These are phyloP conservation scores for Neoniphon sammara DNA, from an alignment of 2,797 vertebrate genomes.

Conservation along the genomic window DNA sequence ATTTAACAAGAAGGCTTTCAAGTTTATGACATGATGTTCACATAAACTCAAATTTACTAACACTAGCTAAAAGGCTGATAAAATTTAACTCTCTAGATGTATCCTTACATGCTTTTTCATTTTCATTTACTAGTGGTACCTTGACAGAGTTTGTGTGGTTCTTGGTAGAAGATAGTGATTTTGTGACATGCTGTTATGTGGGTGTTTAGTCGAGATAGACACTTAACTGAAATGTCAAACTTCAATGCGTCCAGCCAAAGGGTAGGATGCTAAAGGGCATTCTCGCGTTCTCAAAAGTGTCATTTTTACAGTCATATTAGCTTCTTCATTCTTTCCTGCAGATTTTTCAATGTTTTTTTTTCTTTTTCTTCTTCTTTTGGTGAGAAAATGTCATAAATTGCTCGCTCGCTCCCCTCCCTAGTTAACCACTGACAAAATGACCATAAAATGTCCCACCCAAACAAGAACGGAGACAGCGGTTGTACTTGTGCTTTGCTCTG, in stretches of 20 bases:
- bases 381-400: conserved; percentile 73
- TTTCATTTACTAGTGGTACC: not conserved
- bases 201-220: conserved; percentile 4
- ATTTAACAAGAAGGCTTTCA: not conserved
- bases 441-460: conserved; percentile 81
- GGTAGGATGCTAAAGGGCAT: conserved; percentile 1
- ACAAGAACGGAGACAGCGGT: conserved; percentile 77
- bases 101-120: no score
- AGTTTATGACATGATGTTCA: not conserved
- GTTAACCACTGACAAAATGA: conserved; percentile 71
- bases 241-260: conserved; percentile 11
- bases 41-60: not conserved
- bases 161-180: not conserved
- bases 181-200: not conserved
- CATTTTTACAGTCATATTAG: conserved; percentile 18
- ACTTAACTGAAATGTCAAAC: conserved; percentile 5
- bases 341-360: not conserved
- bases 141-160: not conserved
- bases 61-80: conserved; percentile 3
- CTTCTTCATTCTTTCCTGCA: conserved; percentile 16
- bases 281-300: conserved; percentile 2
- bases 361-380: no score
- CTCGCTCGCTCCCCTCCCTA: conserved; percentile 67
- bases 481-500: conserved; percentile 69
- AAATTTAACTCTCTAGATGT: not conserved